These are phyloP conservation scores for Gymnobelideus leadbeateri DNA, from an alignment of 2,113 vertebrate species.

Conservation along the genomic window DNA sequence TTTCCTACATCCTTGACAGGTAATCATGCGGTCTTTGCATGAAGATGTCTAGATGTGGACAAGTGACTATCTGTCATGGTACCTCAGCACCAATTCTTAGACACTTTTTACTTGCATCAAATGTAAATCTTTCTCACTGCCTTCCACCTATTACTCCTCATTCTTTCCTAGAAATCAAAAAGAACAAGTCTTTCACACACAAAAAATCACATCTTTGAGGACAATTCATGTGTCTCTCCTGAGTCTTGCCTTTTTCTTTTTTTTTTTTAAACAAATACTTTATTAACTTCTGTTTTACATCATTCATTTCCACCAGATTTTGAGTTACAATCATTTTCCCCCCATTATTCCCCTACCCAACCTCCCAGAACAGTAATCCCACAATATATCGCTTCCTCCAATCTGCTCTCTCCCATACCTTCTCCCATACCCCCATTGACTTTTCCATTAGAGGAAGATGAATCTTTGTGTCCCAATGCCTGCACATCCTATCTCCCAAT, in stretches of 20 bases:
- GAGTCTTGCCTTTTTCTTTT: not conserved
- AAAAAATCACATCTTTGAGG: not conserved
- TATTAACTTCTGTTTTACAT: too few species aligned
- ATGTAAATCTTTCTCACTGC: not conserved
- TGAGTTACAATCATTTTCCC: too few species aligned
- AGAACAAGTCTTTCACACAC: not conserved
- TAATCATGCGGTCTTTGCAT: not conserved
- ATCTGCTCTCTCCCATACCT: too few species aligned
- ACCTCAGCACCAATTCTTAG: not conserved
- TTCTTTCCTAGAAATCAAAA: not conserved
- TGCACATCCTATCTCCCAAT: too few species aligned
- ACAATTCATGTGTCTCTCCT: not conserved
- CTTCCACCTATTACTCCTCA: not conserved
- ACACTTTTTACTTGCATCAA: not conserved
- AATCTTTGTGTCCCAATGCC: too few species aligned
- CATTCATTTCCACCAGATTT: too few species aligned
- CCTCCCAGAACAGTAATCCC: too few species aligned
- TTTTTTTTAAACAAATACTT: too few species aligned
- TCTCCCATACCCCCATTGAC: too few species aligned
- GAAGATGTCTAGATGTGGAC: not conserved
- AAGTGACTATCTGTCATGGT: not conserved
- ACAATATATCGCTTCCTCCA: too few species aligned
- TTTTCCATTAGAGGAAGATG: too few species aligned
- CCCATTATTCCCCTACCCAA: too few species aligned
- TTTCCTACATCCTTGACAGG: not conserved